Percentiles rank a stretch among this genome's conserved stretches.
Conservation (phyloP, 2,797 vertebrate species). For the Oceanodroma leucorhoa region DNA sequence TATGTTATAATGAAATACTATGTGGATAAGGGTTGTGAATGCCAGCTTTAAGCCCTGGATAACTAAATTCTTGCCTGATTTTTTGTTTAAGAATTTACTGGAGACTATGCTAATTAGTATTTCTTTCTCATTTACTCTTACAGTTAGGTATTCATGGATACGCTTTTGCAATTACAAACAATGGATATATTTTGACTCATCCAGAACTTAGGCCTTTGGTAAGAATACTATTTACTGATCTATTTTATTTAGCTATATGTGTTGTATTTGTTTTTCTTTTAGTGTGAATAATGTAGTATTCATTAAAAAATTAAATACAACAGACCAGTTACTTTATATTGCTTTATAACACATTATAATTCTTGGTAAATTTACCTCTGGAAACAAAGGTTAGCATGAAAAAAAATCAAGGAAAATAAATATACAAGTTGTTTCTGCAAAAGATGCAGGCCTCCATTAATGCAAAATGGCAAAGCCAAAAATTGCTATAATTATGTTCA, state of each 20-base stretch:
- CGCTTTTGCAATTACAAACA: conserved; percentile 98
- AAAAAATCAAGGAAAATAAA: neutral
- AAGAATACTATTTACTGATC: conserved; percentile 67
- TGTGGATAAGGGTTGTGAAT: conserved; percentile 53
- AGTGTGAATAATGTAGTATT: neutral
- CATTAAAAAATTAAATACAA: neutral
- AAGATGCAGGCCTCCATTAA: conserved; percentile 5
- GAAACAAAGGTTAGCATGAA: neutral
- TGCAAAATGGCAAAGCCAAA: conserved; percentile 47
- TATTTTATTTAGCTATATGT: neutral
- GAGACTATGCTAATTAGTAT: conserved; percentile 55
- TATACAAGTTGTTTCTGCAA: neutral
- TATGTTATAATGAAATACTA: conserved; percentile 56
- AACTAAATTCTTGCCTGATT: conserved; percentile 67
- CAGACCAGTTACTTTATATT: neutral
- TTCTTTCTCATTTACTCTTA: conserved; percentile 63
- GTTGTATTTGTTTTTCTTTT: neutral
- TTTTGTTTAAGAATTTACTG: conserved; percentile 35
- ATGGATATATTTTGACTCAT: conserved; percentile 97
- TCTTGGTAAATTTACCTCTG: neutral
- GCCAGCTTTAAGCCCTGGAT: conserved; percentile 50
- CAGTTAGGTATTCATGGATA: conserved; percentile 98
- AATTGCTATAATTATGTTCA: conserved; percentile 64
- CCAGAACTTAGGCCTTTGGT: conserved; percentile 95
- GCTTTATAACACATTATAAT: neutral